These are phyloP conservation scores for Coelopa pilipes DNA, from an alignment of 2,888 invertebrate species.

Conservation along the genomic window DNA sequence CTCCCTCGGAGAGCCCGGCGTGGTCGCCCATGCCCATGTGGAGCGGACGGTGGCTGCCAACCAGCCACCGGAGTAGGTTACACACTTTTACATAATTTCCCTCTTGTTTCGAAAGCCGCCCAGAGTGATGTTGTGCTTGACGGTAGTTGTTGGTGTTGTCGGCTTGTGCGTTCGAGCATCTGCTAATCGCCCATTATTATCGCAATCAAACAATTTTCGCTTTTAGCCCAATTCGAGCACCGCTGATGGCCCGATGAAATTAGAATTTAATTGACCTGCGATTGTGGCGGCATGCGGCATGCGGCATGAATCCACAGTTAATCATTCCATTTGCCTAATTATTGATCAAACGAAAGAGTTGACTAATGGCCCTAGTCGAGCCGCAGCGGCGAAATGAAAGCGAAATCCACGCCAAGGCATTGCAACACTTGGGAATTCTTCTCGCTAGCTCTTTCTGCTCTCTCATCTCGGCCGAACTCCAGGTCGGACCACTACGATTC, in stretches of 20 bases:
- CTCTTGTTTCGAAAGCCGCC: too few species aligned
- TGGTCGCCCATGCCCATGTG: too few species aligned
- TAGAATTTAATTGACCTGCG: slow-evolving; percentile 12
- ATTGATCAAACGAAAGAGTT: slow-evolving; percentile 14
- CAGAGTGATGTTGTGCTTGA: neutral
- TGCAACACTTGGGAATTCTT: neutral
- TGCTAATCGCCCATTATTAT: neutral
- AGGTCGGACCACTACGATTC: too few species aligned
- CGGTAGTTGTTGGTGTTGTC: neutral
- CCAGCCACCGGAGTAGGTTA: too few species aligned
- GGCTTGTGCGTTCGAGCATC: neutral
- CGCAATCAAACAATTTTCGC: neutral
- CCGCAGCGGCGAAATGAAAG: slow-evolving; percentile 2
- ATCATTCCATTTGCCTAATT: slow-evolving; percentile 17
- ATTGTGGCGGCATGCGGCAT: too few species aligned
- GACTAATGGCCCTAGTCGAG: neutral
- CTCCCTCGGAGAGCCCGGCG: too few species aligned
- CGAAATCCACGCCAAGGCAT: neutral
- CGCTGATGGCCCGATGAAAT: neutral
- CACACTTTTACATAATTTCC: too few species aligned
- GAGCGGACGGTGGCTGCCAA: neutral
- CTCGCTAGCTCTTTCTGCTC: too few species aligned
- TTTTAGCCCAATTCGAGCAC: neutral
- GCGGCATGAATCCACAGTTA: slow-evolving; percentile 21
- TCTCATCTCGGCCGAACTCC: too few species aligned